phyloP scores from a whole-genome alignment of 2,888 invertebrate species.

The Drosophila histrio region DNA sequence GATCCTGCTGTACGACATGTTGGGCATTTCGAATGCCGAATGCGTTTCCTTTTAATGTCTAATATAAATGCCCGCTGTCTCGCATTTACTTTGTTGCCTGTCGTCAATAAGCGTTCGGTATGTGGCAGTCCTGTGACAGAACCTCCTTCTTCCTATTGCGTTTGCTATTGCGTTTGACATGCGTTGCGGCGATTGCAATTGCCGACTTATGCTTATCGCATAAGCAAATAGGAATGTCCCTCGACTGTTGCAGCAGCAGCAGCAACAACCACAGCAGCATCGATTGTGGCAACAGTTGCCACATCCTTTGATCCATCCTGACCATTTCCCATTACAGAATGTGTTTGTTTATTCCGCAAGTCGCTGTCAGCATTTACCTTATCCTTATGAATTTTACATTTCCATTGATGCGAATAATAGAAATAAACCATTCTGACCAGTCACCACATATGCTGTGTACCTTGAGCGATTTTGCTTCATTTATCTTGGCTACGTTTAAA shows the following conservation, averaged over 20 bases:
- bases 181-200: conserved; percentile 45
- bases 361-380: conserved; percentile 40
- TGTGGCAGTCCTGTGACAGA: conserved; percentile 44
- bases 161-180: conserved; percentile 52
- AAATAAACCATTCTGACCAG: conserved; percentile 1
- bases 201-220: conserved; percentile 63
- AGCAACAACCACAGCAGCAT: not conserved
- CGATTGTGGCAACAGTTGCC: conserved; percentile 10
- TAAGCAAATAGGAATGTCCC: conserved; percentile 64
- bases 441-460: not conserved
- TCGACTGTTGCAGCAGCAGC: not conserved
- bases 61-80: conserved; percentile 75
- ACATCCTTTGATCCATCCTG: conserved; percentile 35
- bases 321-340: conserved; percentile 22
- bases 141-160: conserved; percentile 21
- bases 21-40: conserved; percentile 70
- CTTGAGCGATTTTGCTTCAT: not conserved
- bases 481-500: not conserved
- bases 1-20: conserved; percentile 52
- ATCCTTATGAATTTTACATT: conserved; percentile 28
- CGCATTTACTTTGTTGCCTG: conserved; percentile 58
- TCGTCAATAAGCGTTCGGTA: conserved; percentile 43
- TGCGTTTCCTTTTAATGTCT: conserved; percentile 69
- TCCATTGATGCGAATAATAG: conserved; percentile 10
- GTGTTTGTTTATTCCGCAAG: conserved; percentile 31